Conservation (phyloP, 2,888 invertebrate species). For the Patella depressa region DNA sequence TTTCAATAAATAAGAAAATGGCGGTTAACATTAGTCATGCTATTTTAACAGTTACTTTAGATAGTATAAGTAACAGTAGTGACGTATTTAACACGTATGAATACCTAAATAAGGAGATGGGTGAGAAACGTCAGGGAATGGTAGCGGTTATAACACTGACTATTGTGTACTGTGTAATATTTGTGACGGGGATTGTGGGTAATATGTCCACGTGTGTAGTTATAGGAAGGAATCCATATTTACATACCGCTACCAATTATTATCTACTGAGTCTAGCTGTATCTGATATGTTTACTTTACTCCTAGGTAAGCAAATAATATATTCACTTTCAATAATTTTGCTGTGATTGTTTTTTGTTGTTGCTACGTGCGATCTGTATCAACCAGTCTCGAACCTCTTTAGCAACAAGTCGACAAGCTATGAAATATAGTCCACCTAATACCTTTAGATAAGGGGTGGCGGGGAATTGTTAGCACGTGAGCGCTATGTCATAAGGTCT, state of each 20-base stretch:
- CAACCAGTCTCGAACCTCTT: too few species aligned
- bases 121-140: slow-evolving; percentile 25
- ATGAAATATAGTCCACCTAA: too few species aligned
- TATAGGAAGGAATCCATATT: slow-evolving; percentile 82
- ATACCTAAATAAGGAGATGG: slow-evolving; percentile 17
- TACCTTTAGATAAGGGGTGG: too few species aligned
- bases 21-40: background rate
- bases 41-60: background rate
- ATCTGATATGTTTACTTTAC: slow-evolving; percentile 83
- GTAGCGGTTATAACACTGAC: slow-evolving; percentile 24
- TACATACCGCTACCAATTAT: slow-evolving; percentile 92
- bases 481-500: too few species aligned
- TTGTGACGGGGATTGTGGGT: slow-evolving; percentile 82
- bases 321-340: background rate
- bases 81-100: slow-evolving; percentile 16
- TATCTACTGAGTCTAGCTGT: slow-evolving; percentile 90
- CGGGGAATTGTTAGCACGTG: too few species aligned
- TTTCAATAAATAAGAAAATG: background rate
- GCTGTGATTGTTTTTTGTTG: background rate
- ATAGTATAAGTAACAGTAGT: background rate
- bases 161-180: slow-evolving; percentile 30
- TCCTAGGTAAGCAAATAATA: slow-evolving; percentile 75
- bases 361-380: background rate
- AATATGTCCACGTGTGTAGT: slow-evolving; percentile 88
- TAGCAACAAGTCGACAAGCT: too few species aligned